Conservation (phyloP, 2,888 invertebrate genomes). For the Cryptocephalus primarius region DNA sequence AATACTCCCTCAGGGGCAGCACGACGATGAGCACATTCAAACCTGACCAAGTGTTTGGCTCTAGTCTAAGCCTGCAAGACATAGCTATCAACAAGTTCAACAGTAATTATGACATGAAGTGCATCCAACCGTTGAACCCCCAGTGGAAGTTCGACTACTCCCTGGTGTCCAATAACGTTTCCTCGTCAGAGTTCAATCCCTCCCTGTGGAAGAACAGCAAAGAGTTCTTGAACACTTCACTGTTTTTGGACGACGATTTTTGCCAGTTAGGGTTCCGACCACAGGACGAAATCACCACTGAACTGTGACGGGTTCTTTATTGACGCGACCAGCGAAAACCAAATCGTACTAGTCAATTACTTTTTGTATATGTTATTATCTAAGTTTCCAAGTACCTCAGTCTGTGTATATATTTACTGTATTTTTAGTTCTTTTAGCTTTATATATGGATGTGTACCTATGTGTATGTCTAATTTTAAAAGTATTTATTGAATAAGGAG, state of each 20-base stretch:
- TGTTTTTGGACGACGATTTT: conserved; percentile 70
- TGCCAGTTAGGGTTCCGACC: conserved; percentile 75
- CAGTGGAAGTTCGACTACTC: conserved; percentile 43
- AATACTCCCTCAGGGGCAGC: conserved; percentile 22
- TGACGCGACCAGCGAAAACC: neutral
- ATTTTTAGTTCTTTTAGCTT: too few relatives aligned
- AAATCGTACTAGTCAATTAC: neutral
- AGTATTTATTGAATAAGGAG: too few relatives aligned
- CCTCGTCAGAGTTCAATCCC: conserved; percentile 41
- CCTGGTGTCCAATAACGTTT: conserved; percentile 19
- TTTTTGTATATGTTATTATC: neutral
- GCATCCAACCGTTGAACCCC: conserved; percentile 34
- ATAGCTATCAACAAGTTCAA: conserved; percentile 30
- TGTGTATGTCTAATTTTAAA: too few relatives aligned
- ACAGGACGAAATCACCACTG: conserved; percentile 81
- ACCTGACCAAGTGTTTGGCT: conserved; percentile 33
- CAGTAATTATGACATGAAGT: conserved; percentile 30
- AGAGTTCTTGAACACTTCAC: conserved; percentile 37
- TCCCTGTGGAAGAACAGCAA: conserved; percentile 34
- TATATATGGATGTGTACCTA: too few relatives aligned
- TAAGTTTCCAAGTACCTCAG: too few relatives aligned
- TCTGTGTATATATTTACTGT: too few relatives aligned
- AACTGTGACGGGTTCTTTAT: conserved; percentile 44
- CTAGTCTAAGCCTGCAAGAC: conserved; percentile 32
- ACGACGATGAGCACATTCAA: conserved; percentile 37